Percentiles rank a stretch among this genome's conserved stretches.
phyloP scores from a whole-genome alignment of 2,888 invertebrate genomes.

The Plagodis dolabraria region DNA sequence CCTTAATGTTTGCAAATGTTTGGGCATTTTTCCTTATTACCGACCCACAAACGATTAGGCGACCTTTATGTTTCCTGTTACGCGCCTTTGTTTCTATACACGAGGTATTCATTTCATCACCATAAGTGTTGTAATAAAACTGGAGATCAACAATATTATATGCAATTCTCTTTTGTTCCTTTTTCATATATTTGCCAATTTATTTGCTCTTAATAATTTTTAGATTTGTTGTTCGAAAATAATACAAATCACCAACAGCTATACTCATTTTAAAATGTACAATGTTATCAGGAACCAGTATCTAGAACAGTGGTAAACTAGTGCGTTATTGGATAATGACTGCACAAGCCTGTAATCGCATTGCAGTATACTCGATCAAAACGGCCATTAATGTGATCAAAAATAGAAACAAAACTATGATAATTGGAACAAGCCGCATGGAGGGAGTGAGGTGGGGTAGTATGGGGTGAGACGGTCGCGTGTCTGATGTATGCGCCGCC shows the following conservation, averaged over 20 bases:
- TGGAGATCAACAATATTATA: slow-evolving; percentile 18
- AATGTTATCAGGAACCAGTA: slow-evolving; percentile 1
- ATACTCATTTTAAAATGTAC: background rate
- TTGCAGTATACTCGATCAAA: slow-evolving; percentile 49
- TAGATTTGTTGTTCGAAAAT: background rate
- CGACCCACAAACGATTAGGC: slow-evolving; percentile 38
- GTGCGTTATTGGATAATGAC: slow-evolving; percentile 18
- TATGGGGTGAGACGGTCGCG: slow-evolving; percentile 62
- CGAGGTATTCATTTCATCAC: slow-evolving; percentile 31
- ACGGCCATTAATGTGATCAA: slow-evolving; percentile 58
- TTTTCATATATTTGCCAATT: background rate
- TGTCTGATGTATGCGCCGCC: slow-evolving; percentile 83
- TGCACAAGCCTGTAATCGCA: slow-evolving; percentile 33
- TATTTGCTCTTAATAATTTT: slow-evolving; percentile 1
- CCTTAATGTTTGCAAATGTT: slow-evolving; percentile 33
- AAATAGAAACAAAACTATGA: slow-evolving; percentile 68
- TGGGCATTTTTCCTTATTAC: slow-evolving; percentile 38
- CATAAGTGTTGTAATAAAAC: slow-evolving; percentile 28
- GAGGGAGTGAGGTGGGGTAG: slow-evolving; percentile 38
- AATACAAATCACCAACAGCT: background rate
- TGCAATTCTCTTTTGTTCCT: slow-evolving; percentile 17
- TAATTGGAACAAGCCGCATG: slow-evolving; percentile 61
- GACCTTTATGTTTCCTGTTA: slow-evolving; percentile 39
- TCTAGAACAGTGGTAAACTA: slow-evolving; percentile 7
- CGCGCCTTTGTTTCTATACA: slow-evolving; percentile 30